phyloP scores from a whole-genome alignment of 2,797 vertebrate genomes.

The Hoplostethus atlanticus region DNA sequence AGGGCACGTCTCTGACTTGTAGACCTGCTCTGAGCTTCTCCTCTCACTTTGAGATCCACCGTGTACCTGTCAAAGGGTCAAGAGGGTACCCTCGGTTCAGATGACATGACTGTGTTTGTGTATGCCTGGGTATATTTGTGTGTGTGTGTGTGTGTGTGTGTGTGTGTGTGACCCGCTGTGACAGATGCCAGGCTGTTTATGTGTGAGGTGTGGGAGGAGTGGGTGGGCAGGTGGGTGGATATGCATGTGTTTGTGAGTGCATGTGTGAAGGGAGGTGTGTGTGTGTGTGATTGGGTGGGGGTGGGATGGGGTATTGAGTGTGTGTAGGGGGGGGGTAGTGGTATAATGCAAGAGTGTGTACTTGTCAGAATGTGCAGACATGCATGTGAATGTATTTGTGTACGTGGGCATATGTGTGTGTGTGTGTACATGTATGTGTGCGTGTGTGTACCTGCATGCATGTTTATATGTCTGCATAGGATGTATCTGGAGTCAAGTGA shows the following conservation, averaged over 20 bases:
- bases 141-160: slow-evolving; percentile 29
- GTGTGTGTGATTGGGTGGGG: slow-evolving; percentile 12
- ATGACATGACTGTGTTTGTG: slow-evolving; percentile 71
- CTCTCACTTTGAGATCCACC: slow-evolving; percentile 80
- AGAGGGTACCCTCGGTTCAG: slow-evolving; percentile 72
- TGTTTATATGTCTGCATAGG: slow-evolving; percentile 29
- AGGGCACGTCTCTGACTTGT: slow-evolving; percentile 84
- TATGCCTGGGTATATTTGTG: slow-evolving; percentile 55
- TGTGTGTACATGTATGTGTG: background rate
- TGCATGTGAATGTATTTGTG: slow-evolving; percentile 67
- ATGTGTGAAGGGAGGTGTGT: slow-evolving; percentile 55
- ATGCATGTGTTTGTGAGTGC: slow-evolving; percentile 49
- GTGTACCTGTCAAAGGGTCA: slow-evolving; percentile 87
- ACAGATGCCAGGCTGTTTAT: slow-evolving; percentile 83
- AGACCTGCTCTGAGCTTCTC: slow-evolving; percentile 80
- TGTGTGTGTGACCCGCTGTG: slow-evolving; percentile 66
- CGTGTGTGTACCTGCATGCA: background rate
- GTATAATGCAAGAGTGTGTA: slow-evolving; percentile 63
- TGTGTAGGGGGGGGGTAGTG: slow-evolving; percentile 35
- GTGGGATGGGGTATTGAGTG: slow-evolving; percentile 10
- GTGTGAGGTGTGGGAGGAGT: slow-evolving; percentile 69
- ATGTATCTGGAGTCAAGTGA: slow-evolving; percentile 48
- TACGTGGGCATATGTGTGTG: slow-evolving; percentile 50
- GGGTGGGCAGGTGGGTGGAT: slow-evolving; percentile 71
- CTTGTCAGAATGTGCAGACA: slow-evolving; percentile 70